These are phyloP conservation scores for Cololabis saira DNA, from an alignment of 2,113 vertebrate genomes.

Conservation along the genomic window DNA sequence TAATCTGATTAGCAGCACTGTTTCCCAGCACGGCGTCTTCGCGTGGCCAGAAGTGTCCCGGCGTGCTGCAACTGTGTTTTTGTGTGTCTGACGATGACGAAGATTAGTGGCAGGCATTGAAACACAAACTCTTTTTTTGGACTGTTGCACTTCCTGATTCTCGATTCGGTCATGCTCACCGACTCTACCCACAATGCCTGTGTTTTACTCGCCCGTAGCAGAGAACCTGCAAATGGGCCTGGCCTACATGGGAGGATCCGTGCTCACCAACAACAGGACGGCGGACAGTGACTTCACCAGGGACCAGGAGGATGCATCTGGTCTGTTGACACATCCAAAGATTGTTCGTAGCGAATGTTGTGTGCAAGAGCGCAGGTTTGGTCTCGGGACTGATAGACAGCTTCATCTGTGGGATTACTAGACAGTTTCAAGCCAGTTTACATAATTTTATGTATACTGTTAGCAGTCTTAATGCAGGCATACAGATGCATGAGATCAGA, in stretches of 20 bases:
- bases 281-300: slow-evolving; percentile 69
- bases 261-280: slow-evolving; percentile 85
- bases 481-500: too few relatives aligned
- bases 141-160: not conserved
- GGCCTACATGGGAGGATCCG: slow-evolving; percentile 75
- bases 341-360: not conserved
- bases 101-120: slow-evolving; percentile 25
- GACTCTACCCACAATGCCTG: slow-evolving; percentile 69
- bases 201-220: slow-evolving; percentile 80
- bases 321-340: slow-evolving; percentile 66
- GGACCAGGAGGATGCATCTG: slow-evolving; percentile 70
- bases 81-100: slow-evolving; percentile 11
- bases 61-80: slow-evolving; percentile 8
- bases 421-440: too few relatives aligned
- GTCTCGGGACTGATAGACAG: too few relatives aligned
- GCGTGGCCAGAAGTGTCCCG: slow-evolving; percentile 6
- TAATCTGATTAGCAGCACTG: slow-evolving; percentile 73
- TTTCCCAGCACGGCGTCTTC: slow-evolving; percentile 32
- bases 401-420: too few relatives aligned
- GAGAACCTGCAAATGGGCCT: slow-evolving; percentile 80
- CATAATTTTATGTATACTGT: too few relatives aligned
- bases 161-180: slow-evolving; percentile 19
- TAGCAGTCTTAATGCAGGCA: too few relatives aligned
- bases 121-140: slow-evolving; percentile 11
- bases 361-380: too few relatives aligned